A percentile compares a stretch with the other conserved stretches of the same genome.
Conservation (phyloP, 2,113 vertebrate species). For the Perca fluviatilis region DNA sequence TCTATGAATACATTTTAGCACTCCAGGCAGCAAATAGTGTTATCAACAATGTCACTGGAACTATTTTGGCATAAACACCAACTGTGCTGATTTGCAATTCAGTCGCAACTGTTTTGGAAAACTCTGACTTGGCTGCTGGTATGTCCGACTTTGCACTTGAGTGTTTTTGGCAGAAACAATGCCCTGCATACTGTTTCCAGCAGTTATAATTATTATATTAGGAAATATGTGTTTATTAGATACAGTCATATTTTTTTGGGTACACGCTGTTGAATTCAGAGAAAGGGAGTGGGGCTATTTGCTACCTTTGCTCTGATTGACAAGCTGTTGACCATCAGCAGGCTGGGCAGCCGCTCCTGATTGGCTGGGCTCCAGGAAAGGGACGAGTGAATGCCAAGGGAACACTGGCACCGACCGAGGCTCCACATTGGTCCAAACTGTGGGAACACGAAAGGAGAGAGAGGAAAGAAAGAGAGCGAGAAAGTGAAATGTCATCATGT, state of each 20-base stretch:
- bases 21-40: conserved; percentile 37
- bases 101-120: conserved; percentile 66
- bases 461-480: background rate
- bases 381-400: conserved; percentile 95
- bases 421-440: conserved; percentile 97
- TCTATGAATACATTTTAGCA: conserved; percentile 34
- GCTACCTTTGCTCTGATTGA: conserved; percentile 91
- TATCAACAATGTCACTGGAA: conserved; percentile 53
- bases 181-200: conserved; percentile 30
- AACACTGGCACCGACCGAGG: conserved; percentile 94
- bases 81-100: conserved; percentile 59
- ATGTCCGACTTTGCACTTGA: conserved; percentile 35
- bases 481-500: conserved; percentile 61
- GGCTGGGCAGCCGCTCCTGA: conserved; percentile 89
- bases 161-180: conserved; percentile 53
- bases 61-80: conserved; percentile 58
- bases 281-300: background rate
- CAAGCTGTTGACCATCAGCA: conserved; percentile 89
- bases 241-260: background rate
- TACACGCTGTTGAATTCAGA: background rate
- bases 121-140: conserved; percentile 55
- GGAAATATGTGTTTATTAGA: conserved; percentile 11
- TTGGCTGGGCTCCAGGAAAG: conserved; percentile 94
- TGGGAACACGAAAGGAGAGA: conserved; percentile 49
- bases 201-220: conserved; percentile 37